A percentile compares a stretch with the other conserved stretches of the same genome.
phyloP scores from a whole-genome alignment of 1,140 invertebrate genomes.

The Archivesica marissinica region DNA sequence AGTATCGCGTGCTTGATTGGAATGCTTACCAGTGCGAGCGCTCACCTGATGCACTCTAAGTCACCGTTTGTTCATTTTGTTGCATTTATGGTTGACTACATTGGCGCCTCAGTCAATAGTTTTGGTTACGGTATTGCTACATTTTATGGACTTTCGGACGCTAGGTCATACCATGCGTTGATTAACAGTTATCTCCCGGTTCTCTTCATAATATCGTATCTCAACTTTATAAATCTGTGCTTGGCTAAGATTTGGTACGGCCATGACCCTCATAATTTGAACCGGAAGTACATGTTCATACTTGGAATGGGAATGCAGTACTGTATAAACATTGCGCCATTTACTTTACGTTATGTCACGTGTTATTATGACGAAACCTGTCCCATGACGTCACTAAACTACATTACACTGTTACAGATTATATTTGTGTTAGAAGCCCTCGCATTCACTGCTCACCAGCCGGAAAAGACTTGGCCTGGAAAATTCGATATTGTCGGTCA shows the following conservation, averaged over 20 bases:
- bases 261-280: slow-evolving; percentile 64
- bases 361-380: slow-evolving; percentile 66
- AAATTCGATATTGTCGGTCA: slow-evolving; percentile 84
- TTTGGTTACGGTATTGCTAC: slow-evolving; percentile 73
- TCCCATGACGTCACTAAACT: slow-evolving; percentile 66
- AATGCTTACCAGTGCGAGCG: slow-evolving; percentile 67
- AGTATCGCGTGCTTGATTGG: slow-evolving; percentile 68
- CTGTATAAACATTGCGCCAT: slow-evolving; percentile 64
- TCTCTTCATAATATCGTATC: slow-evolving; percentile 68
- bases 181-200: slow-evolving; percentile 66
- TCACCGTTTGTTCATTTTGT: slow-evolving; percentile 75
- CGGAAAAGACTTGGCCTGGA: slow-evolving; percentile 83
- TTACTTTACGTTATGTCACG: slow-evolving; percentile 64
- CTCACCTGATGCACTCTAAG: slow-evolving; percentile 79
- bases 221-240: slow-evolving; percentile 70
- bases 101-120: slow-evolving; percentile 76
- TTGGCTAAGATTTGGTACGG: slow-evolving; percentile 70
- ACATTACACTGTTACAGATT: slow-evolving; percentile 66
- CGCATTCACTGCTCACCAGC: slow-evolving; percentile 83
- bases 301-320: slow-evolving; percentile 63
- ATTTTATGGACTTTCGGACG: slow-evolving; percentile 71
- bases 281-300: slow-evolving; percentile 73
- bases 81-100: slow-evolving; percentile 79
- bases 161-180: slow-evolving; percentile 54
- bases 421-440: slow-evolving; percentile 72